These are phyloP conservation scores for Cyanoramphus novaezelandiae DNA, from an alignment of 2,113 vertebrate genomes.

Conservation along the genomic window DNA sequence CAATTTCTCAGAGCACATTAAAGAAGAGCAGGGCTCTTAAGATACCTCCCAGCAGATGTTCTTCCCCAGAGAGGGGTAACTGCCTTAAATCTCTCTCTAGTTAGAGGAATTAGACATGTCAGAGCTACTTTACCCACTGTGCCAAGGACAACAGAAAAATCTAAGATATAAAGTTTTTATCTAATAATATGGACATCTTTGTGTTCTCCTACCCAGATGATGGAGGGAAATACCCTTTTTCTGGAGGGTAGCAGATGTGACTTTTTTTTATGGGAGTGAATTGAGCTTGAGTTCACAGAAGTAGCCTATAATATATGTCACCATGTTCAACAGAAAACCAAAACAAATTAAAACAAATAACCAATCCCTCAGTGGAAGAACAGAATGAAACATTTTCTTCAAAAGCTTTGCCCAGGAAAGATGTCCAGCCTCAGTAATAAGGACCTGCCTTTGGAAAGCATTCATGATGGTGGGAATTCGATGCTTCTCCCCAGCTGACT, in stretches of 20 bases:
- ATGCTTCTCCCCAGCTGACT: not conserved
- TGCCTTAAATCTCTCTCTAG: not conserved
- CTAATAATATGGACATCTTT: not conserved
- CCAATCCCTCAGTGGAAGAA: accelerated
- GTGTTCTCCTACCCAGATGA: not conserved
- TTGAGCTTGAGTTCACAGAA: not conserved
- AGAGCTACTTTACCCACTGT: not conserved
- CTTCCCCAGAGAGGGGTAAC: not conserved
- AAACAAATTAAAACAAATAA: not conserved
- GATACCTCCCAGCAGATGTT: constrained; percentile 8
- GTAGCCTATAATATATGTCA: not conserved
- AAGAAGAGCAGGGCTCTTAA: not conserved
- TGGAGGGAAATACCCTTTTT: not conserved
- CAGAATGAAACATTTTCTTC: not conserved
- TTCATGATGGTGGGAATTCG: not conserved
- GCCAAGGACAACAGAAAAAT: not conserved
- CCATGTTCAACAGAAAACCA: not conserved
- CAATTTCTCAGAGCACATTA: not conserved
- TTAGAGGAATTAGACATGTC: not conserved
- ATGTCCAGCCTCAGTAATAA: not conserved
- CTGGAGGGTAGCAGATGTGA: not conserved
- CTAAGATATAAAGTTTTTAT: not conserved
- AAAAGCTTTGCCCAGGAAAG: not conserved
- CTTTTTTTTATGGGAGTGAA: not conserved
- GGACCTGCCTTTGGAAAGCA: not conserved